Conservation (phyloP, 2,797 vertebrate species). For the Rhinatrema bivittatum region DNA sequence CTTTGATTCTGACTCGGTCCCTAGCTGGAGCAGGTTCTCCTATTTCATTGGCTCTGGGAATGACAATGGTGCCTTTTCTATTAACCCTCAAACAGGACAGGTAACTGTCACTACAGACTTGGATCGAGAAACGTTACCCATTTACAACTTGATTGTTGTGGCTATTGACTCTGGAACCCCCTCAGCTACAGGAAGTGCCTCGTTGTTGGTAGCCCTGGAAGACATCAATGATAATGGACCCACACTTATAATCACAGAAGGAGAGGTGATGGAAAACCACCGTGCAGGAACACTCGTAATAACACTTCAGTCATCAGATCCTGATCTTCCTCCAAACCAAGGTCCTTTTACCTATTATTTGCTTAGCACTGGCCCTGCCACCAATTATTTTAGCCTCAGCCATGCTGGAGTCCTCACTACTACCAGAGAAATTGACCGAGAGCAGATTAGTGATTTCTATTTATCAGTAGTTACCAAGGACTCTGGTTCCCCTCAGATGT, state of each 20-base stretch:
- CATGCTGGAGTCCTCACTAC: constrained; percentile 77
- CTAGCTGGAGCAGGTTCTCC: constrained; percentile 94
- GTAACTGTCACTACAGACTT: constrained; percentile 84
- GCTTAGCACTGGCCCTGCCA: constrained; percentile 73
- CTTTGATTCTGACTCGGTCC: constrained; percentile 90
- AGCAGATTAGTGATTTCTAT: constrained; percentile 87
- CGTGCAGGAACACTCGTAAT: constrained; percentile 76
- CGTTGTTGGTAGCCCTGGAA: constrained; percentile 82
- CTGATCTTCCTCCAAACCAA: constrained; percentile 90
- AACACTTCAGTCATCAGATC: constrained; percentile 74
- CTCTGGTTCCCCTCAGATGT: constrained; percentile 93
- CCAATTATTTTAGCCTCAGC: constrained; percentile 86
- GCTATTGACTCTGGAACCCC: constrained; percentile 86
- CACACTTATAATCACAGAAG: constrained; percentile 64
- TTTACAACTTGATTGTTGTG: constrained; percentile 84
- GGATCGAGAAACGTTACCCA: constrained; percentile 79
- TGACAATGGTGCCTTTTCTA: constrained; percentile 77
- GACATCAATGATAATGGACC: constrained; percentile 97
- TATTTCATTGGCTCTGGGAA: constrained; percentile 80
- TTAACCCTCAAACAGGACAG: constrained; percentile 89
- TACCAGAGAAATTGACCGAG: constrained; percentile 86
- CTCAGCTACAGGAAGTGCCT: constrained; percentile 81
- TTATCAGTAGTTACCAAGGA: constrained; percentile 85
- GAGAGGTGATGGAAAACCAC: constrained; percentile 88
- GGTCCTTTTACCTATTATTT: constrained; percentile 87